Percentiles rank a stretch among this genome's conserved stretches.
Conservation (phyloP, 1,140 invertebrate species). For the Phymorhynchus buccinoides region DNA sequence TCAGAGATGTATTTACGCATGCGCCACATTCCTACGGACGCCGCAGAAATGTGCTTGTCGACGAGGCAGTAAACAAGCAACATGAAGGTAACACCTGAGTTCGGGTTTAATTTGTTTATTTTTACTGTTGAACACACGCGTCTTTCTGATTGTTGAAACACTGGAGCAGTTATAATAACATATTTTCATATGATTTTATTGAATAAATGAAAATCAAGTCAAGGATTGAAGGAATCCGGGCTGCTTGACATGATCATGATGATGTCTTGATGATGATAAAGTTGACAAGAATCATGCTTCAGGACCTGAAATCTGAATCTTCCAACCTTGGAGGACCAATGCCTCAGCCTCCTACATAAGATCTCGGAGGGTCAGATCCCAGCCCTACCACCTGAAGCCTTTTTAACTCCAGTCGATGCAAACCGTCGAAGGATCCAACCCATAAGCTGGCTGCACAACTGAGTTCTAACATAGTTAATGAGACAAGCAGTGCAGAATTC, state of each 20-base stretch:
- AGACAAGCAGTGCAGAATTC: too few species aligned
- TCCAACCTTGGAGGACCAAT: neutral
- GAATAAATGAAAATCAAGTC: too few species aligned
- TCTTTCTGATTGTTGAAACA: neutral
- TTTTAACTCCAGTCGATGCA: too few species aligned
- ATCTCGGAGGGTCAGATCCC: too few species aligned
- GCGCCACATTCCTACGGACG: conserved; percentile 39
- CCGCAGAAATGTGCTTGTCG: neutral
- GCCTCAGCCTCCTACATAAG: too few species aligned
- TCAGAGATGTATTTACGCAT: conserved; percentile 5
- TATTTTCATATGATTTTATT: neutral
- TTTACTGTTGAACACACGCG: neutral
- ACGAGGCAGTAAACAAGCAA: neutral
- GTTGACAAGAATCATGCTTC: neutral
- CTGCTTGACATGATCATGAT: neutral
- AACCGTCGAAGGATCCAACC: too few species aligned
- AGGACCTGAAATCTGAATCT: neutral
- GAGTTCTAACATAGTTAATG: too few species aligned
- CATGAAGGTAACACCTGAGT: neutral
- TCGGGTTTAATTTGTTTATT: neutral
- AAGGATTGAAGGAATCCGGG: too few species aligned
- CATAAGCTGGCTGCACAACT: too few species aligned
- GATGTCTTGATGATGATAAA: neutral
- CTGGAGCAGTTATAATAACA: neutral
- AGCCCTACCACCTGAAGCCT: too few species aligned